Base-by-base conservation (phyloP, 2,888 invertebrate species). In the Pammene aurita region DNA sequence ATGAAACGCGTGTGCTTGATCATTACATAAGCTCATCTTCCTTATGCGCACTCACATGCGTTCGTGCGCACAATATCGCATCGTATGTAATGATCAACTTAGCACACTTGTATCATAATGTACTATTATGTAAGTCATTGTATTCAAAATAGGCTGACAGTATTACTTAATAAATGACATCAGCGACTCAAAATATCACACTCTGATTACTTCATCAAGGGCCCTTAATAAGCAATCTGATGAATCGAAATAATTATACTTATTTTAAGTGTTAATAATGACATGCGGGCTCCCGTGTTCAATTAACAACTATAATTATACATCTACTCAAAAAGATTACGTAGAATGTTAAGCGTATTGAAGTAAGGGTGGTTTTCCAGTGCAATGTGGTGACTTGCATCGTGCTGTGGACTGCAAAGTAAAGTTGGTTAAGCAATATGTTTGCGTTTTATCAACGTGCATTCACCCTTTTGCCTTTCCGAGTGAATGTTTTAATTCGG, bases 201-300 rank as follows among this genome's bases (percentile, higher is more conserved):
- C 76, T 75, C 78, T 82, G 84, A 89, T 89, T 84, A 84, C 84
- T 79, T 82, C 84, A 84, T 88, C 87, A 87, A 78, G 75, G 64
- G 62, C 64, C 70, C 63, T 84, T 84, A 85, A 86, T 86, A 84
- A 85, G 85, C 88, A 92, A 91, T 92, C 91, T 89, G 89, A 87
- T 79, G 81, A 85, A 83, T 85, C 84, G 83, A 72, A 82, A 83
- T 90, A 89, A 90, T 91, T 91, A 90, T 78, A 78, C 80, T 89
- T 88, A 89, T 89, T 84, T 85, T 89, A 89, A 91, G 87, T 90
- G 89, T 85, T 87, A 85, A 84, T 89, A 90, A 90, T 88, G 89
- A 86, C 89, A 90, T 90, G 90, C 90, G 90, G 90, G 90, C 76
- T 60, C 64, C 67, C 72, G 67, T 68, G 68, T 62, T 63, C 62